Base-by-base conservation (phyloP, 2,113 vertebrate species). In the Nipponia nippon region DNA sequence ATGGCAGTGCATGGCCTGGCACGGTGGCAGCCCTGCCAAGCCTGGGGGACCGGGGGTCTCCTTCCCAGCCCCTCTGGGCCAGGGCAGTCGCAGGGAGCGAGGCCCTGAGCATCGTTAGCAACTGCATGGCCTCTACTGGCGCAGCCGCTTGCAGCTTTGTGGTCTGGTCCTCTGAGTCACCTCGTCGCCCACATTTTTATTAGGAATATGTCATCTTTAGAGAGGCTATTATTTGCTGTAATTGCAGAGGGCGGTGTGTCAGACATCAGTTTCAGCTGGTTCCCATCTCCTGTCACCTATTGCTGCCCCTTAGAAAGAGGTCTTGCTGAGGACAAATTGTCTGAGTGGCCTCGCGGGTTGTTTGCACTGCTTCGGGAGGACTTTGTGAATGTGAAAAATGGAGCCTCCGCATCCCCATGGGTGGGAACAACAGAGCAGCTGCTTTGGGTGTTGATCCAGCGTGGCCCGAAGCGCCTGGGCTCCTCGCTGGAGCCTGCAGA, bases 381-480 rank as follows among this genome's bases (percentile, higher is more conserved):
- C 30, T 34, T 59, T n/a, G 36, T 38, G 53, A 62, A 25, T 10
- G 23, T 66, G 61, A 50, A 38, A 85, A 76, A 38, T n/a, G 69
- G 49, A 70, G 44, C 16, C 20, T 56, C 25, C 10, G 2, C 16
- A 12, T 30, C 11, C 32, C 49, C 1, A 3, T 0, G 10, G 19
- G 20, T 34, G 29, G n/a, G 40, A 80, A 25, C 0, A 3, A 26
- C 56, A 5, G 47, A 36, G 40, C 62, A 27, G 80, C n/a, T 62
- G 26, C 58, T n/a, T 21, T 46, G 32, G 23, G 34, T 2, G 1
- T 34, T 63, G 56, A 26, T 20, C 21, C 42, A 50, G 26, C 2
- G 0, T 10, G 16, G 49, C 56, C 11, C 0, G 0, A 26, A 21
- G 44, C 2, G 3, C 15, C 44, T 8, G 38, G 38, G 44, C 27